A percentile compares a stretch with the other conserved stretches of the same genome.
These are phyloP conservation scores for Leptobrachium ailaonicum DNA, from an alignment of 2,113 vertebrate species.

Conservation along the genomic window DNA sequence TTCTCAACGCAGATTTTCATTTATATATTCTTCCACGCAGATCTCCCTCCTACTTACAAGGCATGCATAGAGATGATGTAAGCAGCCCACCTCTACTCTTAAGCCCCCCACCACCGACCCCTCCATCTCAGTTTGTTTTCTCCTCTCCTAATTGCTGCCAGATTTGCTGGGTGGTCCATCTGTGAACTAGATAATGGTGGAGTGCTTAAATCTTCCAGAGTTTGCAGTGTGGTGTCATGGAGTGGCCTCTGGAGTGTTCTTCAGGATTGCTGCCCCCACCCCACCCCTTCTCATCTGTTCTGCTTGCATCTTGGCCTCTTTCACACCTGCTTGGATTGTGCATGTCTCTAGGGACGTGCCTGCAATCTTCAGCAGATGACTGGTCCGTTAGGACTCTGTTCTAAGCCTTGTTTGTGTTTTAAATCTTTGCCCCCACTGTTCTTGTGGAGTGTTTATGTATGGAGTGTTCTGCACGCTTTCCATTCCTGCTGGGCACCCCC, in stretches of 20 bases:
- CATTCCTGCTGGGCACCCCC: not conserved
- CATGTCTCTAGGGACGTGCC: conserved; percentile 42
- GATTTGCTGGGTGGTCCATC: conserved; percentile 75
- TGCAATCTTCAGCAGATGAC: conserved; percentile 24
- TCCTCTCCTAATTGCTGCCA: conserved; percentile 64
- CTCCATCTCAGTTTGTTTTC: conserved; percentile 58
- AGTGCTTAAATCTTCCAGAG: conserved; percentile 58
- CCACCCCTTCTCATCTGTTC: conserved; percentile 55
- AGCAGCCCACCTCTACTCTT: conserved; percentile 60
- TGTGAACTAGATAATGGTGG: conserved; percentile 68
- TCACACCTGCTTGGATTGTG: conserved; percentile 66
- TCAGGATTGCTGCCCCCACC: conserved; percentile 49
- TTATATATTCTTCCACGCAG: conserved; percentile 63
- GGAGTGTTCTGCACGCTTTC: not conserved
- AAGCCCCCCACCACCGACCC: conserved; percentile 22
- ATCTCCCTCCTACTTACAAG: conserved; percentile 66
- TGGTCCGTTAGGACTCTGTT: conserved; percentile 8
- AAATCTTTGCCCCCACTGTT: conserved; percentile 22
- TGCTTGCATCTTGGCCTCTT: conserved; percentile 61
- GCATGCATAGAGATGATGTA: conserved; percentile 72
- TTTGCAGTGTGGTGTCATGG: conserved; percentile 55
- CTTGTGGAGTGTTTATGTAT: conserved; percentile 22
- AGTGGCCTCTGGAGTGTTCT: conserved; percentile 62
- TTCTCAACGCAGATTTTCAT: conserved; percentile 61
- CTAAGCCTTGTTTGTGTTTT: conserved; percentile 37